Base-by-base conservation (phyloP, 2,888 invertebrate genomes). In the Criorhina ranunculi region DNA sequence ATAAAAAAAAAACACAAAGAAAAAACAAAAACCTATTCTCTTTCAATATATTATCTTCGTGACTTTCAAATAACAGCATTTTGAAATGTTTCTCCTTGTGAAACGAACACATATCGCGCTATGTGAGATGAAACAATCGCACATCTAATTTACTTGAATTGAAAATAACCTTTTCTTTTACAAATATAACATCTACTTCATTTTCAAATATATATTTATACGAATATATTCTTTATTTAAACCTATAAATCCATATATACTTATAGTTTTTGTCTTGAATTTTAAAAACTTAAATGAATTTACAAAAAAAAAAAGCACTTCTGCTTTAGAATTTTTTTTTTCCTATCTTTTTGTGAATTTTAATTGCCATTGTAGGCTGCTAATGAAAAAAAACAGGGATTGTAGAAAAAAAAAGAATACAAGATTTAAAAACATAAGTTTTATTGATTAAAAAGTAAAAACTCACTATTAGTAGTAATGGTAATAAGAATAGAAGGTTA, bases 391-490 rank as follows among this genome's bases (percentile, higher is more conserved):
- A 24, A 24, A 72, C 49, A 37, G 35, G 66, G 33, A 46, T 5
- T 29, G 24, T 1, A 3, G 24, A 33, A 15, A 29, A 51, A 64
- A 59, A 37, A 42, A 29, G 31, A 29, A 64, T 15, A 46, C 35
- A 66, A 31, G 59, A 19, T 40, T 77, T 44, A 35, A 60, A 79
- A 73, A 79, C 76, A 75, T 46, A 29, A 17, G 40, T 79, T 79
- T 83, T 69, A 80, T 80, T 85, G 17, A 53, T 57, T 79, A 66
- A 70, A 76, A 76, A 35, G 44, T 75, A 64, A 75, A 80, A 75
- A 70, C 80, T 33, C 44, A 37, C 55, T 78, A 51, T 69, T 78
- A 70, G 69, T 70, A 57, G 46, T 60, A 60, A 57, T 40, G 24
- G 24, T 59, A 62, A 79, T 59, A 70, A n/a, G 59, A 76, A 76